Percentiles rank a stretch among this genome's conserved stretches.
Conservation (phyloP, 2,888 invertebrate genomes). For the Folsomia manolachei region DNA sequence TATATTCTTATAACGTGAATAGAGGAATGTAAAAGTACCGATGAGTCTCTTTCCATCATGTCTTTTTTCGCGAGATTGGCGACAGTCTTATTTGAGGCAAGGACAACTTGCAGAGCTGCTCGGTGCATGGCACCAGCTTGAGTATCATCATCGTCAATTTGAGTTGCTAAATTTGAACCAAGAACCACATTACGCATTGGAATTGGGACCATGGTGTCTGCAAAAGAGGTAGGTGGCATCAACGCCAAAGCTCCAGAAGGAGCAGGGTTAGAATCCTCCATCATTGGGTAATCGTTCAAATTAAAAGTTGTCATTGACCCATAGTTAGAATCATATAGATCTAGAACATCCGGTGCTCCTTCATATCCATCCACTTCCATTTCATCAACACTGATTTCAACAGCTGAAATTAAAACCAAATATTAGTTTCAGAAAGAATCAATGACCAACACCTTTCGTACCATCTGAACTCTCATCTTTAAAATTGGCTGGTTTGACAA, state of each 20-base stretch:
- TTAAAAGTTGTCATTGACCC: constrained; percentile 28
- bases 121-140: constrained; percentile 10
- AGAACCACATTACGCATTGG: too few relatives aligned
- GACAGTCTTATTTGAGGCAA: constrained; percentile 42
- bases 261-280: constrained; percentile 25
- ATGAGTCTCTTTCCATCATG: constrained; percentile 42
- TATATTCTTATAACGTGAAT: constrained; percentile 26
- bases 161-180: not conserved
- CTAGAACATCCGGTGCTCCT: constrained; percentile 60
- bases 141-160: constrained; percentile 1
- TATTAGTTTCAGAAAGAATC: too few relatives aligned
- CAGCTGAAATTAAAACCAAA: too few relatives aligned
- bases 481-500: constrained; percentile 58
- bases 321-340: constrained; percentile 48
- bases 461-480: constrained; percentile 13
- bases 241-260: constrained; percentile 29
- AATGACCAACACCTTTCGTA: too few relatives aligned
- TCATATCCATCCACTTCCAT: constrained; percentile 66
- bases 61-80: constrained; percentile 39
- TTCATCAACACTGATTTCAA: constrained; percentile 53
- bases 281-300: constrained; percentile 40
- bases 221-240: constrained; percentile 23
- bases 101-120: constrained; percentile 38
- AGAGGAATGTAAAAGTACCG: too few relatives aligned
- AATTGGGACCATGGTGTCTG: not conserved